Evolutionary conservation across 2,113 vertebrate species (phyloP).

Genomic region (Caranx ignobilis): DNA sequence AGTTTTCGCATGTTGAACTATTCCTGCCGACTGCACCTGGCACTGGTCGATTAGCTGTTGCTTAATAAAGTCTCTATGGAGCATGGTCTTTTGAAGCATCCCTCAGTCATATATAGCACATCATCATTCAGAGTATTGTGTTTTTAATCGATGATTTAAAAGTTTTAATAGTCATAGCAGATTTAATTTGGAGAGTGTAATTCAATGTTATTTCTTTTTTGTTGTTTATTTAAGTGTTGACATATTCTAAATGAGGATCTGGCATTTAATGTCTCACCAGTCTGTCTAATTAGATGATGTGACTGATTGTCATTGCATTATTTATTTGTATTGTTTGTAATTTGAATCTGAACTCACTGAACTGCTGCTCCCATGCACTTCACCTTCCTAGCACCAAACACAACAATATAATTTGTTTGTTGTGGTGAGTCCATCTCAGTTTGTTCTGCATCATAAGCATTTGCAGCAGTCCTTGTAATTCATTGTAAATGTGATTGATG

Average conservation of each 20-base stretch:
- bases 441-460: constrained; percentile 64
- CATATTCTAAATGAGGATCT: constrained; percentile 11
- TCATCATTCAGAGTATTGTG: no score
- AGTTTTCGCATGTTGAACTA: neutral
- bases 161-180: neutral
- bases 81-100: neutral
- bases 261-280: constrained; percentile 7
- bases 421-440: constrained; percentile 51
- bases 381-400: constrained; percentile 32
- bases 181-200: neutral
- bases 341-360: constrained; percentile 39
- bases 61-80: neutral
- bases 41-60: neutral
- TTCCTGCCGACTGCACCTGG: neutral
- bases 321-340: constrained; percentile 7
- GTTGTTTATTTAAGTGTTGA: constrained; percentile 10
- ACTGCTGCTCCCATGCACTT: neutral
- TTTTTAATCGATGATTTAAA: neutral
- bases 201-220: constrained; percentile 8
- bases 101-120: neutral
- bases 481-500: constrained; percentile 80
- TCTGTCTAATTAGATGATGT: constrained; percentile 15
- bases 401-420: constrained; percentile 53
- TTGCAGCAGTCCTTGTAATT: constrained; percentile 70
- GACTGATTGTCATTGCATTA: constrained; percentile 5